phyloP scores from a whole-genome alignment of 2,888 invertebrate genomes.

The Chalcis sispes region DNA sequence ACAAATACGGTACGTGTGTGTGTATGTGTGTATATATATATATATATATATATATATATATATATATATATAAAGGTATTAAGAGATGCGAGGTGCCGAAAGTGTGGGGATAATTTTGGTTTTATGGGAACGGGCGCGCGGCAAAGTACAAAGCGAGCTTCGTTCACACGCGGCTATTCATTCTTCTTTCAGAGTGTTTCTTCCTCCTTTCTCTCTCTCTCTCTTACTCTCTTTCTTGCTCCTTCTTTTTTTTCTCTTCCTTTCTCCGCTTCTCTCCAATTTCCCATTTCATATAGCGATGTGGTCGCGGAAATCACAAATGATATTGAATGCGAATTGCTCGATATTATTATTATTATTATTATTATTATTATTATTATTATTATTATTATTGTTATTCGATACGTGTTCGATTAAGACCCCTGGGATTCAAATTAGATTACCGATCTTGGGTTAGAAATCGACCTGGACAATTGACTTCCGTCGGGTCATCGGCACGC shows the following conservation, averaged over 20 bases:
- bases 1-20: no score
- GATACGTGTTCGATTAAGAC: constrained; percentile 73
- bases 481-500: constrained; percentile 4
- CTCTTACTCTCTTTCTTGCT: not conserved
- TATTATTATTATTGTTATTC: constrained; percentile 74
- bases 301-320: constrained; percentile 65
- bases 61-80: no score
- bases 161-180: constrained; percentile 54
- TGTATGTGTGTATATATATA: no score
- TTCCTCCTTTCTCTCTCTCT: constrained; percentile 23
- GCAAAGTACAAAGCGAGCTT: constrained; percentile 47
- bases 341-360: no score
- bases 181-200: no score
- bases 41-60: no score
- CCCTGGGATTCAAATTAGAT: constrained; percentile 65
- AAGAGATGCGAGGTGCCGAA: constrained; percentile 38
- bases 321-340: constrained; percentile 73
- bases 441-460: constrained; percentile 48
- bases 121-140: constrained; percentile 53
- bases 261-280: constrained; percentile 43
- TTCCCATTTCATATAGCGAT: constrained; percentile 36
- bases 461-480: constrained; percentile 35
- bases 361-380: no score
- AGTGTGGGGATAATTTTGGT: constrained; percentile 50
- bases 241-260: constrained; percentile 24